Evolutionary conservation across 2,797 vertebrate genomes (phyloP), one percentile per base, ranked within the genome.

Genomic region (Tadarida brasiliensis): DNA sequence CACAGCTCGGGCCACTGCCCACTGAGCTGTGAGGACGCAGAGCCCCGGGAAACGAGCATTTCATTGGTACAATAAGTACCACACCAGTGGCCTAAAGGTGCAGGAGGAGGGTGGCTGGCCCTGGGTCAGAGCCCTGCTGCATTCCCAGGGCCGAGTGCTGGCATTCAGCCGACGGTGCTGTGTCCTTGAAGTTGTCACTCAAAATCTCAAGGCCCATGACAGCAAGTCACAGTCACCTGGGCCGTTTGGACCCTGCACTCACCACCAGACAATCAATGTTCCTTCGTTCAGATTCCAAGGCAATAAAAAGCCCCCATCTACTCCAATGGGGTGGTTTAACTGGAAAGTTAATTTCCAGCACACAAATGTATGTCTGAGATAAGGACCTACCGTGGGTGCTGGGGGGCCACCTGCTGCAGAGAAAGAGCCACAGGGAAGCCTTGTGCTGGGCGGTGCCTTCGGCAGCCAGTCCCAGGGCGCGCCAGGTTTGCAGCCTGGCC

Each of bases 361-460:
- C 15, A 14, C 0, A 8, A 0, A 2, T 6, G 11, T 3, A 7
- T 0, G 22, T 14, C 76, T 2, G 67, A 7, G 30, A 11, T 0
- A 4, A 35, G 71, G 44, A n/a, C 51, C 76, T 57, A 78, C 76
- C 76, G 4, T 57, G 22, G 76, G 51, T 12, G n/a, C 54, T 35
- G 76, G 2, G 0, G 56, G 0, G 49, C 88, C 1, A 7, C 67
- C 47, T 0, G 6, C 8, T 7, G 24, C 10, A 26, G 78, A 22
- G 49, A 22, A 68, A 17, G 70, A 5, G 7, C 30, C 17, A 12
- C 14, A 2, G 59, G 49, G 49, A 19, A 1, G 5, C 93, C 99
- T 99, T 97, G 99, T 99, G 93, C 98, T 89, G 0, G 90, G 80
- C 24, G 98, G 93, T 82, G 98, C 97, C 96, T 98, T 89, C 91